Conservation (phyloP, 2,113 vertebrate genomes). For the Craseonycteris thonglongyai region DNA sequence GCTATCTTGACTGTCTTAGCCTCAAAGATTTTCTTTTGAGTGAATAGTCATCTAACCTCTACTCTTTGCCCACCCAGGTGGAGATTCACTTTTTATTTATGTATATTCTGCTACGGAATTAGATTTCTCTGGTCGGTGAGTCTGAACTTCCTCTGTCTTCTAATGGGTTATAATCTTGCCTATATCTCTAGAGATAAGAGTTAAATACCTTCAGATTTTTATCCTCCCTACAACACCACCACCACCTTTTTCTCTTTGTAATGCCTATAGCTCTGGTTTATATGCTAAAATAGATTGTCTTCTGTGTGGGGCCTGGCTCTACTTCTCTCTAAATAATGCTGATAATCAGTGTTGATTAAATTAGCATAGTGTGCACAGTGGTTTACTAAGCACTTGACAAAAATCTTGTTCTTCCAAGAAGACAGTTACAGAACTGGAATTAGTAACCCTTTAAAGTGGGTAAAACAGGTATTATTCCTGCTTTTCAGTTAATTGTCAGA, state of each 20-base stretch:
- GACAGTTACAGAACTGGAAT: neutral
- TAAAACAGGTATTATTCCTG: neutral
- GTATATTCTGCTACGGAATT: conserved; percentile 93
- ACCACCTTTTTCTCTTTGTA: neutral
- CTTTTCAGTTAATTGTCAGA: neutral
- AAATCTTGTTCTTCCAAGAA: neutral
- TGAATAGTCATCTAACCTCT: conserved; percentile 35
- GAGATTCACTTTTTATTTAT: conserved; percentile 96
- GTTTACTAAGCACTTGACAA: conserved; percentile 10
- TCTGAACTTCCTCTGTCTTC: conserved; percentile 52
- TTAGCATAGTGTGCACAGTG: neutral
- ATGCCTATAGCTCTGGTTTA: neutral
- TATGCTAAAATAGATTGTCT: neutral
- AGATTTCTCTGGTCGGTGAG: conserved; percentile 95
- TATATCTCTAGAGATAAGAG: neutral
- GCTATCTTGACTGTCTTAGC: neutral
- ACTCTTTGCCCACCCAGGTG: conserved; percentile 84
- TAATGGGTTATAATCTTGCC: conserved; percentile 13
- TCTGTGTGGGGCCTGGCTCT: neutral
- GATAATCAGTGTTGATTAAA: neutral
- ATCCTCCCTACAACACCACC: too few species aligned
- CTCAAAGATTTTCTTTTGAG: neutral
- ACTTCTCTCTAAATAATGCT: neutral
- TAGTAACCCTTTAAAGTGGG: neutral
- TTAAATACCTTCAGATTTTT: neutral